Conservation (phyloP, 2,113 vertebrate genomes). For the Poeciliopsis occidentalis region DNA sequence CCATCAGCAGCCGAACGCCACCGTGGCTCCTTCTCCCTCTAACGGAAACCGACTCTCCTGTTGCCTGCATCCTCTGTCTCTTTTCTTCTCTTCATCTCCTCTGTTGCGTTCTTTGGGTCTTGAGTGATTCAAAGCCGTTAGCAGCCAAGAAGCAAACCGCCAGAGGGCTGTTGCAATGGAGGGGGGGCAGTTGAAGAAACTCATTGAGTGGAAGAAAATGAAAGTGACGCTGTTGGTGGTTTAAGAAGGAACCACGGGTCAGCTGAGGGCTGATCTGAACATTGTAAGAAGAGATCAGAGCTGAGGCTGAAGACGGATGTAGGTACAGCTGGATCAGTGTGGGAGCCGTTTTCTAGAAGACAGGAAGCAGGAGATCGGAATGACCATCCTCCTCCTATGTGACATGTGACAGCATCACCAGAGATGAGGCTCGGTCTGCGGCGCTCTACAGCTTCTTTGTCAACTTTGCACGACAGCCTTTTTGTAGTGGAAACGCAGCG, state of each 20-base stretch:
- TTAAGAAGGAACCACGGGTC: constrained; percentile 28
- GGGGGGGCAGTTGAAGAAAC: constrained; percentile 43
- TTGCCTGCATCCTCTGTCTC: constrained; percentile 32
- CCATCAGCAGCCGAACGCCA: constrained; percentile 33
- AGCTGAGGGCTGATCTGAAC: constrained; percentile 42
- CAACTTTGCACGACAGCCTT: constrained; percentile 19
- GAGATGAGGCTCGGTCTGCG: constrained; percentile 45
- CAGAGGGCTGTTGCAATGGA: background rate
- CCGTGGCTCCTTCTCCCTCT: constrained; percentile 42
- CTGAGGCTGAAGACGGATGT: constrained; percentile 2
- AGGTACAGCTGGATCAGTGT: constrained; percentile 12
- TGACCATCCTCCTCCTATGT: constrained; percentile 16
- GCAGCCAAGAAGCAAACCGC: constrained; percentile 26
- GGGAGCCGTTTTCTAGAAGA: constrained; percentile 22
- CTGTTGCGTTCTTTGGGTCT: constrained; percentile 51
- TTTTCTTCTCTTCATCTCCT: constrained; percentile 23
- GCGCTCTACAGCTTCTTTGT: constrained; percentile 10
- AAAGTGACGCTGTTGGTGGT: constrained; percentile 26
- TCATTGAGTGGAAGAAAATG: constrained; percentile 45
- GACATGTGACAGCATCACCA: constrained; percentile 30
- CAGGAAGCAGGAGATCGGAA: constrained; percentile 10
- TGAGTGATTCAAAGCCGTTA: constrained; percentile 43
- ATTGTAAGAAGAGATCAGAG: constrained; percentile 12
- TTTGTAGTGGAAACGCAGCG: constrained; percentile 2
- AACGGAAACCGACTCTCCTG: constrained; percentile 52